phyloP scores from a whole-genome alignment of 2,888 invertebrate species.

The Diadromus collaris region DNA sequence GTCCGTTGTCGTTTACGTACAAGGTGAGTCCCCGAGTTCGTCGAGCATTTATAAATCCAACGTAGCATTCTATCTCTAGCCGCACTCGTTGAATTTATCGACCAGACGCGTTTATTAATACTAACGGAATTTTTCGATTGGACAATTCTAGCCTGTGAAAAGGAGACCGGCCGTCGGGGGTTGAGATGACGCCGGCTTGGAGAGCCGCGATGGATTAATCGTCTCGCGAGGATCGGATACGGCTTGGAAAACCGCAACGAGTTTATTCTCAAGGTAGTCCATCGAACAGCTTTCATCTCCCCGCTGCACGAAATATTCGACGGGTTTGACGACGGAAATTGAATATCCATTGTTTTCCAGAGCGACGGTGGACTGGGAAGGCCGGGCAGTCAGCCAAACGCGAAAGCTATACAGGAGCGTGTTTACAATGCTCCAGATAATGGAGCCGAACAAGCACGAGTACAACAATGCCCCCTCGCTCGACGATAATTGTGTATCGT shows the following conservation, averaged over 20 bases:
- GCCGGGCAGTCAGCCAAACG: constrained; percentile 8
- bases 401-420: not conserved
- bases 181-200: constrained; percentile 25
- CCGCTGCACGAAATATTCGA: not conserved
- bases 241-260: constrained; percentile 6
- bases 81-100: not conserved
- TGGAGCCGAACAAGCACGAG: constrained; percentile 5
- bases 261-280: constrained; percentile 25
- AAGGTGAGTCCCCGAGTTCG: constrained; percentile 43
- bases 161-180: constrained; percentile 43
- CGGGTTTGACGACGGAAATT: not conserved
- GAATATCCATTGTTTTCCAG: constrained; percentile 14
- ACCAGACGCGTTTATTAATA: not conserved
- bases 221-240: constrained; percentile 7
- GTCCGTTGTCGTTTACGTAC: constrained; percentile 34
- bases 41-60: not conserved
- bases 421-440: constrained; percentile 23
- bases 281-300: not conserved
- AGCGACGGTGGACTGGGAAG: not conserved
- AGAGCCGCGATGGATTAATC: constrained; percentile 26
- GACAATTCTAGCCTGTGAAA: constrained; percentile 48
- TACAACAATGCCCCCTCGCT: constrained; percentile 18
- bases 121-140: not conserved
- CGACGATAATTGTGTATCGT: constrained; percentile 8
- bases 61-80: not conserved